Conservation (phyloP, 2,888 invertebrate species). For the Orthosia gracilis region DNA sequence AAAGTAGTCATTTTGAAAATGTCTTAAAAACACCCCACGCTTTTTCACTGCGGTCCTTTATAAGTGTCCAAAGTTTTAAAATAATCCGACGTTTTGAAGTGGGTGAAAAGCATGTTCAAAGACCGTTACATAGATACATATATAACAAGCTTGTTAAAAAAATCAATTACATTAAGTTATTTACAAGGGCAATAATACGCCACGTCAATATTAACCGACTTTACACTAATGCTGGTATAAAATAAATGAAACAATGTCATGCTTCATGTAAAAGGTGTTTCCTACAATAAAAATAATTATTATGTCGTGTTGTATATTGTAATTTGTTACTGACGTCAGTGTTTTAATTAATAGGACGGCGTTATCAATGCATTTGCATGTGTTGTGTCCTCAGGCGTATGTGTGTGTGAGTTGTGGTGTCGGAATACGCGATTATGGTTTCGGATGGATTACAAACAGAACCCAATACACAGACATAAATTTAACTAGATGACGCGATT, state of each 20-base stretch:
- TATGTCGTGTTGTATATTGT: conserved; percentile 13
- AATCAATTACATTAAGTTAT: no score
- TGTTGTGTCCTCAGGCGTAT: background rate
- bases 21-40: no score
- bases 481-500: no score
- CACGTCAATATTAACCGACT: conserved; percentile 5
- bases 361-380: conserved; percentile 38
- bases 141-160: no score
- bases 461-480: no score
- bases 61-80: no score
- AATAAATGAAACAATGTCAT: conserved; percentile 26
- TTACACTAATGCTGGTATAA: conserved; percentile 30
- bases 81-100: no score
- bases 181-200: conserved; percentile 16
- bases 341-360: conserved; percentile 23
- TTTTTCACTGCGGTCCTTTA: no score
- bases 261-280: conserved; percentile 22
- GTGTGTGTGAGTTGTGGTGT: conserved; percentile 1
- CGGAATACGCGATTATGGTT: conserved; percentile 3
- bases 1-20: no score
- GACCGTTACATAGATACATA: no score
- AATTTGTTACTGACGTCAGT: conserved; percentile 15
- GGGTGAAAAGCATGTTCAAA: no score
- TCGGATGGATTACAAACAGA: background rate
- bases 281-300: conserved; percentile 22